Base-by-base conservation (phyloP, 2,113 vertebrate genomes). In the Cyprinus carpio region DNA sequence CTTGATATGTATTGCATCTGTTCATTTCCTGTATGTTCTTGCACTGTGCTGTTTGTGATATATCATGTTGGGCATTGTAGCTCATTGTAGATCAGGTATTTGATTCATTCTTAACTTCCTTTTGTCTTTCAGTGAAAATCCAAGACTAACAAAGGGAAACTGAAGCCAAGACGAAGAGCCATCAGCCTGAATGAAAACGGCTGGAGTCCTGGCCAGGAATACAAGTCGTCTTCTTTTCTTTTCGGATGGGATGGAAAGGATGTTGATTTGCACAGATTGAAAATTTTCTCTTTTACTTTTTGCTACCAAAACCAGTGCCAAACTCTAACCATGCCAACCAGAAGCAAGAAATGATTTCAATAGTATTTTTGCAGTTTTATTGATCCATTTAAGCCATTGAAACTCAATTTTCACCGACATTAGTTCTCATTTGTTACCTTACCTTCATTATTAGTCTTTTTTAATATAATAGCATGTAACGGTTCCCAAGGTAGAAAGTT, bases 291-390 rank as follows among this genome's bases (percentile, higher is more conserved):
- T 77, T 51, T 75, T 69, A 76, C n/a, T 87, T 85, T 72, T 86
- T 86, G 0, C 89, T 85, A 93, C 91, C 91, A 91, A 93, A 93
- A 91, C 90, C 82, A 86, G 88, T 87, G 92, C 91, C 92, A 92
- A 91, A 90, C 88, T 23, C 60, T 71, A 89, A 93, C 90, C 90
- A 90, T 91, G 92, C 92, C 85, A 65, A 89, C 51, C 58, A 86
- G 75, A 86, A 80, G 65, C 82, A 84, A 77, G 31, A 85, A 31
- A 37, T 56, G 2, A 82, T 62, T 67, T 85, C 29, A 78, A 27
- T 51, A 37, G 60, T 69, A 40, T 51, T 67, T 75, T 56, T 72
- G 56, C 71, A 51, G 25, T 72, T 27, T 74, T 79, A 65, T 69
- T 16, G 69, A 77, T 27, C 62, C 62, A 37, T 77, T 82, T 16